A percentile compares a stretch with the other conserved stretches of the same genome.
phyloP scores from a whole-genome alignment of 2,797 vertebrate species.

The Takifugu rubripes region DNA sequence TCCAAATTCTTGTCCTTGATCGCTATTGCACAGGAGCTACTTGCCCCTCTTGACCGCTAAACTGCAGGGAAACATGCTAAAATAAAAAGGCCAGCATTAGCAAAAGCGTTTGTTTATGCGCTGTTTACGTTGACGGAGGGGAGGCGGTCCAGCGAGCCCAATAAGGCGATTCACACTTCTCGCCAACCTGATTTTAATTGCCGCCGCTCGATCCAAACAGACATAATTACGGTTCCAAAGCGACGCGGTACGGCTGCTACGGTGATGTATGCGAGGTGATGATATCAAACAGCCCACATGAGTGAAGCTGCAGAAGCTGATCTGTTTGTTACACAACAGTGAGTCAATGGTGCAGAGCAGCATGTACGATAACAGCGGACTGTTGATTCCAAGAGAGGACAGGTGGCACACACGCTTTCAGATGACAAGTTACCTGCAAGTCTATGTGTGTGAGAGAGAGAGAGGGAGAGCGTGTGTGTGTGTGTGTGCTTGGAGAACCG shows the following conservation, averaged over 20 bases:
- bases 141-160: no score
- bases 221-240: no score
- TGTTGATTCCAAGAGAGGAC: conserved; percentile 32
- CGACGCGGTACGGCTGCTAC: conserved; percentile 8
- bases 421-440: conserved; percentile 15
- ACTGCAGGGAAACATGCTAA: no score
- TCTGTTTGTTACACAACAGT: conserved; percentile 59
- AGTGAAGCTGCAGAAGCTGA: conserved; percentile 21
- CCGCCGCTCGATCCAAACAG: no score
- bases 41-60: no score
- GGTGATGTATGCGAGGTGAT: conserved; percentile 15
- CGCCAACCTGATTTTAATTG: no score
- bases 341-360: conserved; percentile 44
- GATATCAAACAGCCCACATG: conserved; percentile 24
- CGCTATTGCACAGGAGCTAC: neutral
- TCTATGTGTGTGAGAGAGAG: no score
- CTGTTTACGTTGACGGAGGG: no score
- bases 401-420: conserved; percentile 38
- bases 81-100: no score
- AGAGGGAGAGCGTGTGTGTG: neutral
- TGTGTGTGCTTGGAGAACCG: conserved; percentile 13
- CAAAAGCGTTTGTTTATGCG: no score
- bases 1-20: no score
- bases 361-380: conserved; percentile 50
- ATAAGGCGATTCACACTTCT: no score